These are phyloP conservation scores for Corydoras sp. DNA, from an alignment of 2,113 vertebrate genomes.

Conservation along the genomic window DNA sequence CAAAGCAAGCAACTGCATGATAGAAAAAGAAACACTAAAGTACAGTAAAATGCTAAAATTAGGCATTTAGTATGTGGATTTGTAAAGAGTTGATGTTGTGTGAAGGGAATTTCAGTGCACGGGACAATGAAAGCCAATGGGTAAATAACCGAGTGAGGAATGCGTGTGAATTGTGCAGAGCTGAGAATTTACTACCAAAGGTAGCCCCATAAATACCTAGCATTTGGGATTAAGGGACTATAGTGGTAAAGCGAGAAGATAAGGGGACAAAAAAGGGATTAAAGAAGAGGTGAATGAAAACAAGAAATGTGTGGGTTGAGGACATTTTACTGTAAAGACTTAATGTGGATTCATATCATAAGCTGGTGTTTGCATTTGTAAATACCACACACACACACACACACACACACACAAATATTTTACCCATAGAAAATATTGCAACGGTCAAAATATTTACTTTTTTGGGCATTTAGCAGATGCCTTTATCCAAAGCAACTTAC, in stretches of 20 bases:
- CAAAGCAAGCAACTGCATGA: too few relatives aligned
- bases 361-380: background rate
- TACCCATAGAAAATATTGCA: too few relatives aligned
- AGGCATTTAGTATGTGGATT: background rate
- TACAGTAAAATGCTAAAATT: too few relatives aligned
- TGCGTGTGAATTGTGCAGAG: background rate
- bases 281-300: background rate
- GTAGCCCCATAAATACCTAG: background rate
- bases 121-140: background rate
- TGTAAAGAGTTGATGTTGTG: background rate
- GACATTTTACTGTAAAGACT: background rate
- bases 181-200: background rate
- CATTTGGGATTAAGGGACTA: background rate
- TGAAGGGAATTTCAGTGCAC: background rate
- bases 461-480: too few relatives aligned
- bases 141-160: background rate
- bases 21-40: too few relatives aligned
- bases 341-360: background rate
- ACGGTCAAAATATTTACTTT: too few relatives aligned
- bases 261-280: background rate
- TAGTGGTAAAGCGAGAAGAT: background rate
- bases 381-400: too few relatives aligned
- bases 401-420: too few relatives aligned
- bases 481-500: too few relatives aligned
- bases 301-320: background rate